These are phyloP conservation scores for Octonoba sinensis DNA, from an alignment of 2,888 invertebrate genomes.

Conservation along the genomic window DNA sequence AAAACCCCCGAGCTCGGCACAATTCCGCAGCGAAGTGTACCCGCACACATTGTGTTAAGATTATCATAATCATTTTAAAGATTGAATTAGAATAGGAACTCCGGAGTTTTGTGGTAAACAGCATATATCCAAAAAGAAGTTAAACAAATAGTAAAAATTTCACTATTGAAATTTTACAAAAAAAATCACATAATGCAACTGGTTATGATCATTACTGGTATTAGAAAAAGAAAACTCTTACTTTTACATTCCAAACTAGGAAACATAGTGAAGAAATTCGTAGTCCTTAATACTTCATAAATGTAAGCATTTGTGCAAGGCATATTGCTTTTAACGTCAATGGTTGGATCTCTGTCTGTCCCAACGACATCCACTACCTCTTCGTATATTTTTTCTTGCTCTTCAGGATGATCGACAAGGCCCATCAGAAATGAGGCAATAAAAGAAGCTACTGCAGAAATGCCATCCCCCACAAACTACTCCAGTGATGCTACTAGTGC, in stretches of 20 bases:
- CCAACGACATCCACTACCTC: constrained; percentile 25
- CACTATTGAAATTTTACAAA: no score
- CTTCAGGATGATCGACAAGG: constrained; percentile 17
- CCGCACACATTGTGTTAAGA: no score
- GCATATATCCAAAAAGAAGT: no score
- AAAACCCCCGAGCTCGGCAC: no score
- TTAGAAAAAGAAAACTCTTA: no score
- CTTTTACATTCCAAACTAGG: constrained; percentile 29
- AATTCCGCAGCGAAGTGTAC: no score
- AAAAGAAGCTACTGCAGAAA: background rate
- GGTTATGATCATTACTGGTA: no score
- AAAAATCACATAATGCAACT: no score
- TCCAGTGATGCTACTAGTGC: constrained; percentile 2
- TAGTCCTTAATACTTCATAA: constrained; percentile 18
- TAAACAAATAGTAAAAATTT: no score
- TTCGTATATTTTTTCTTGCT: constrained; percentile 29
- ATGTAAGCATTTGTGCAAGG: constrained; percentile 33
- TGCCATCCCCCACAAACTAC: constrained; percentile 17
- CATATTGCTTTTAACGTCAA: constrained; percentile 26
- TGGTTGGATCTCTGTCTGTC: constrained; percentile 16
- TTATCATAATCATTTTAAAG: no score
- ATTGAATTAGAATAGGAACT: no score
- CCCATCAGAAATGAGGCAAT: background rate
- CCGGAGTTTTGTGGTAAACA: no score
- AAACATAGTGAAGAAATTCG: constrained; percentile 13